Evolutionary conservation across 2,113 vertebrate genomes (phyloP).

Genomic region (Halcyon senegalensis): DNA sequence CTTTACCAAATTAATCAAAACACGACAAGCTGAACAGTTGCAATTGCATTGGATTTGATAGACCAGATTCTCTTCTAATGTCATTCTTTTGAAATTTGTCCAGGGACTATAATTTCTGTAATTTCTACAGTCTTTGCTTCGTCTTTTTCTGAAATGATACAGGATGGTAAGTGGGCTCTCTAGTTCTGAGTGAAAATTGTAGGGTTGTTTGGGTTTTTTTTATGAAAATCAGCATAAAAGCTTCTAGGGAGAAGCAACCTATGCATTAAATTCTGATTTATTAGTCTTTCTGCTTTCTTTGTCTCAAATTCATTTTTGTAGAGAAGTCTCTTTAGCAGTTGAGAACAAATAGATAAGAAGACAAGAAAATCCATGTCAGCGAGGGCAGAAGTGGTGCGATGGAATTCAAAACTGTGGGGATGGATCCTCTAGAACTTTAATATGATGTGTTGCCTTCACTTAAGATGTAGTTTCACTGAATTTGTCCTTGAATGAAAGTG

Average conservation of each 20-base stretch:
- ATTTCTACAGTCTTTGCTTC: not conserved
- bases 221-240: not conserved
- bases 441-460: not conserved
- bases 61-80: not conserved
- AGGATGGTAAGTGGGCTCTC: not conserved
- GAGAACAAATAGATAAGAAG: not conserved
- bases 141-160: constrained; percentile 6
- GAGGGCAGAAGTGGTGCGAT: not conserved
- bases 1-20: not conserved
- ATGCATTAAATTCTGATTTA: not conserved
- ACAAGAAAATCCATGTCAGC: not conserved
- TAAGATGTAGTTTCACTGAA: not conserved
- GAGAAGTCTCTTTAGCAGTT: not conserved
- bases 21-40: not conserved
- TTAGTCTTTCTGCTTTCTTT: not conserved
- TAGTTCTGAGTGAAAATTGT: not conserved
- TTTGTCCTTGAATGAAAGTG: not conserved
- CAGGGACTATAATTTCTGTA: not conserved
- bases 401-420: not conserved
- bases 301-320: not conserved
- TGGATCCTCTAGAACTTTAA: not conserved
- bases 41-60: not conserved
- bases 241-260: not conserved
- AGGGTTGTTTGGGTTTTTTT: not conserved
- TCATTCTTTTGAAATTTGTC: not conserved